phyloP scores from a whole-genome alignment of 2,888 invertebrate species.

The Chelonus formosanus region DNA sequence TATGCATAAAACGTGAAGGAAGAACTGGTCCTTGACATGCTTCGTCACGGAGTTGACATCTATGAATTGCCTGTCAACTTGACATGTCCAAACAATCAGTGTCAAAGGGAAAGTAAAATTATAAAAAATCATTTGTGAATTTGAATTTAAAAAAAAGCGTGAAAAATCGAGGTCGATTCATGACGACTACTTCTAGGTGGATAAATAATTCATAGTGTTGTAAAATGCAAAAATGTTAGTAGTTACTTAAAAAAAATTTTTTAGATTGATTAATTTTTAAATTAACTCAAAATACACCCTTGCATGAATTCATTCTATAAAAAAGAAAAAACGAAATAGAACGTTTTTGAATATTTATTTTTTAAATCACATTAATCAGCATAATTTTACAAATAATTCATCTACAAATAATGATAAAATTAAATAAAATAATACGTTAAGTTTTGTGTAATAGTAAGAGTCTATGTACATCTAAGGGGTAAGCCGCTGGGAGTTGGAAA shows the following conservation, averaged over 20 bases:
- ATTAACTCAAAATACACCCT: no score
- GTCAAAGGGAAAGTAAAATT: conserved; percentile 17
- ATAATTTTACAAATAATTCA: no score
- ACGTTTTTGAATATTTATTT: no score
- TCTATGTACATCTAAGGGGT: no score
- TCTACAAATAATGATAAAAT: no score
- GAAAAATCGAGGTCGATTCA: conserved; percentile 36
- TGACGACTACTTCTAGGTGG: background rate
- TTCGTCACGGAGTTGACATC: conserved; percentile 26
- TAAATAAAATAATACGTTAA: no score
- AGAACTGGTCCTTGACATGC: conserved; percentile 25
- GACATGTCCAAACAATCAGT: conserved; percentile 7
- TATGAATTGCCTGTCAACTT: conserved; percentile 5
- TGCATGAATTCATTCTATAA: no score
- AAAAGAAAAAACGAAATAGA: no score
- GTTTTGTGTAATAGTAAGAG: no score
- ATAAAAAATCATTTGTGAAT: conserved; percentile 1
- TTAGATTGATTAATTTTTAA: no score
- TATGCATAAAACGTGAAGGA: conserved; percentile 14
- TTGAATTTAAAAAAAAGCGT: conserved; percentile 21
- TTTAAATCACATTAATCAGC: no score
- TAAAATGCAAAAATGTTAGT: background rate
- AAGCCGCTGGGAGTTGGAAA: no score
- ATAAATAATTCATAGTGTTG: conserved; percentile 30
- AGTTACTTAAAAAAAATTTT: background rate